Conservation (phyloP, 2,797 vertebrate species). For the Meda fulgida region DNA sequence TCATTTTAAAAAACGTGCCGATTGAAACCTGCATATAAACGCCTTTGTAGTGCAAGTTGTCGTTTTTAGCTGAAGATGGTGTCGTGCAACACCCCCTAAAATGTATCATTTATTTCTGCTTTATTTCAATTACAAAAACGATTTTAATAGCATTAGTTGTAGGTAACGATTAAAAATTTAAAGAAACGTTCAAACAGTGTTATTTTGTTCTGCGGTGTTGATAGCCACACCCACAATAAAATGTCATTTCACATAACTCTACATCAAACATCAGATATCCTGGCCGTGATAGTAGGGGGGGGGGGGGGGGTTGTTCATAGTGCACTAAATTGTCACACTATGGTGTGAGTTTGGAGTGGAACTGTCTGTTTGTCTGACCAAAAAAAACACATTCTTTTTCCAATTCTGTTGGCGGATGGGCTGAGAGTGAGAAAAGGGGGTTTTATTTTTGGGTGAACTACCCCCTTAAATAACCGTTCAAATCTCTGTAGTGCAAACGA, state of each 20-base stretch:
- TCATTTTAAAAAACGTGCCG: neutral
- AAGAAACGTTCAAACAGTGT: neutral
- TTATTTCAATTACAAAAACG: neutral
- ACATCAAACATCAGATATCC: neutral
- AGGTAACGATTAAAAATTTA: neutral
- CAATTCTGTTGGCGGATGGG: neutral
- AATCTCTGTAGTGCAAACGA: slow-evolving; percentile 71
- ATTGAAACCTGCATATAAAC: neutral
- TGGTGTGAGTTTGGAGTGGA: neutral
- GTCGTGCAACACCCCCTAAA: neutral
- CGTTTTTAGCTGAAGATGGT: no score
- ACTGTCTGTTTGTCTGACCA: slow-evolving; percentile 1
- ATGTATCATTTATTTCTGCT: neutral
- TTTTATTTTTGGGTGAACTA: slow-evolving; percentile 4
- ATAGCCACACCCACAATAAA: neutral
- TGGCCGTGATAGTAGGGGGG: neutral
- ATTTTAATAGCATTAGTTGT: neutral
- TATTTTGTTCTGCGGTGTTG: neutral
- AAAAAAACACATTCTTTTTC: neutral
- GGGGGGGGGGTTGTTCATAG: no score
- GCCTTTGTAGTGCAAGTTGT: no score
- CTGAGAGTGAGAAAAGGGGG: neutral
- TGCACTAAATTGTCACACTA: neutral
- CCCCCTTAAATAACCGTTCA: slow-evolving; percentile 35
- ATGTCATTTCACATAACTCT: neutral